phyloP scores from a whole-genome alignment of 2,888 invertebrate species.

The Epinotia nisella region DNA sequence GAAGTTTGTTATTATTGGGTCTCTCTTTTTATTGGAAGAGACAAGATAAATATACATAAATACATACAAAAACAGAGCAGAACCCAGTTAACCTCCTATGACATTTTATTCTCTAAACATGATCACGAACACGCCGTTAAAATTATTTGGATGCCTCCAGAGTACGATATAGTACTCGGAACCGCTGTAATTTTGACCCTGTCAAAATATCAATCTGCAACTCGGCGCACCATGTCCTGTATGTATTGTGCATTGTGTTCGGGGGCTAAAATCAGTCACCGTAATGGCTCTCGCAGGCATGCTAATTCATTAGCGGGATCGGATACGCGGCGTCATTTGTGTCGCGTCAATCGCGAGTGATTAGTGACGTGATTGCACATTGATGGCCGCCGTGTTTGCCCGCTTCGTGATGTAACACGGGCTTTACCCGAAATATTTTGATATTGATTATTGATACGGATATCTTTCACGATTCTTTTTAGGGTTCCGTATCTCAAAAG shows the following conservation, averaged over 20 bases:
- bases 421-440: not conserved
- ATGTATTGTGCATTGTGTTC: not conserved
- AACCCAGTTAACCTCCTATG: no score
- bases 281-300: conserved; percentile 22
- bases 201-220: conserved; percentile 10
- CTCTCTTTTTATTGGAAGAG: no score
- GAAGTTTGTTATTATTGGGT: no score
- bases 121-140: no score
- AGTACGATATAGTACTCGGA: no score
- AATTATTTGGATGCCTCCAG: no score
- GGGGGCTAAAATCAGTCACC: conserved; percentile 13
- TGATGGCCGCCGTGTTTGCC: conserved; percentile 58
- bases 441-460: not conserved
- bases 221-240: not conserved
- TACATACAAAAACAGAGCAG: no score
- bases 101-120: no score
- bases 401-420: conserved; percentile 1
- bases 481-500: no score
- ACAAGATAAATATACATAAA: no score
- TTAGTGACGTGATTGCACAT: conserved; percentile 73
- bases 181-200: not conserved
- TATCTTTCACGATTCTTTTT: no score
- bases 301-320: conserved; percentile 56
- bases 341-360: conserved; percentile 65
- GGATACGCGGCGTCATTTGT: conserved; percentile 61